A percentile compares a stretch with the other conserved stretches of the same genome.
Conservation (phyloP, 2,113 vertebrate species). For the Datnioides undecimradiatus region DNA sequence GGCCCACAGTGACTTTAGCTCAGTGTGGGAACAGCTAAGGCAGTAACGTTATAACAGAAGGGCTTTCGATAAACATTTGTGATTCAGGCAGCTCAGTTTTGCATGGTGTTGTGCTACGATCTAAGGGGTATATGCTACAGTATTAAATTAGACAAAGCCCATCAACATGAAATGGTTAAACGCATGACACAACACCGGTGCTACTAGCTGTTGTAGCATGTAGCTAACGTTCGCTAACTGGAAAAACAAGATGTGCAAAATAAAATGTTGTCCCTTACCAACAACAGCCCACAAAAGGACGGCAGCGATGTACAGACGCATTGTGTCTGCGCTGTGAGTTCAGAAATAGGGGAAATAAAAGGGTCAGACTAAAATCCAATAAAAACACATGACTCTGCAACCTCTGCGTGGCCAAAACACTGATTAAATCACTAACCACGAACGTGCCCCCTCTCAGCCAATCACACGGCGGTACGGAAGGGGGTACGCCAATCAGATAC, state of each 20-base stretch:
- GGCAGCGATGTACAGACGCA: conserved; percentile 49
- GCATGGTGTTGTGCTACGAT: neutral
- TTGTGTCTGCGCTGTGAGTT: neutral
- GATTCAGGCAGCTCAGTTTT: neutral
- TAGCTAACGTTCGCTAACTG: conserved; percentile 15
- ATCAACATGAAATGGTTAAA: too few species aligned
- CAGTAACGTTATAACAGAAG: neutral
- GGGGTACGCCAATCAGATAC: conserved; percentile 44
- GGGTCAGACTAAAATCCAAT: neutral
- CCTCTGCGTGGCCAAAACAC: neutral
- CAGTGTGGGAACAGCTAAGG: neutral
- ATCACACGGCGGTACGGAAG: neutral
- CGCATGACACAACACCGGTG: too few species aligned
- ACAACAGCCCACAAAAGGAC: conserved; percentile 51
- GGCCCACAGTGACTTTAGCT: neutral
- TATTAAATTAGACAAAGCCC: too few species aligned
- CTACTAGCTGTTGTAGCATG: neutral
- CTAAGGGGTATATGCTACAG: neutral
- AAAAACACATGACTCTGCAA: conserved; percentile 5
- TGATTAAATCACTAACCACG: neutral
- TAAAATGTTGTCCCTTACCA: conserved; percentile 55
- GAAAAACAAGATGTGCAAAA: neutral
- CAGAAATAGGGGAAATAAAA: fast-evolving
- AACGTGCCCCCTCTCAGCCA: neutral
- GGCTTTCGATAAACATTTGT: neutral